Conservation (phyloP, 2,888 invertebrate species). For the Phragmatobia fuliginosa region DNA sequence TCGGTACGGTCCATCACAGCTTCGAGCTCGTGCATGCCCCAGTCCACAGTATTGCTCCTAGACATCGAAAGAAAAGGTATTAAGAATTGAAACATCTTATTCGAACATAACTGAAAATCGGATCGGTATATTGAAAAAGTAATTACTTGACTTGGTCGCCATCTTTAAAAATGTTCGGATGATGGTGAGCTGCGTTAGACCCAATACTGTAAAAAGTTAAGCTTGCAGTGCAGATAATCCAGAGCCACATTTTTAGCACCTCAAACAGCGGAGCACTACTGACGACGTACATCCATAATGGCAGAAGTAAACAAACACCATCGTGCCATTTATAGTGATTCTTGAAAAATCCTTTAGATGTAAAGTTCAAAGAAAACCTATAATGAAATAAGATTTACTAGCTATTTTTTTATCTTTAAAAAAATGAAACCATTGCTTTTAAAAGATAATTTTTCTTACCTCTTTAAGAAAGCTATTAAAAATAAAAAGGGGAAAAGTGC, state of each 20-base stretch:
- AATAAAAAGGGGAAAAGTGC: conserved; percentile 72
- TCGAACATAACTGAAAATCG: background rate
- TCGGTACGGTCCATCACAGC: conserved; percentile 91
- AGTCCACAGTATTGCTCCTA: conserved; percentile 87
- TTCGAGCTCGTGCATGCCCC: conserved; percentile 92
- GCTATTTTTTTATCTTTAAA: background rate
- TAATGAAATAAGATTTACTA: conserved; percentile 25
- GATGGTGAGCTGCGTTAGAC: conserved; percentile 93
- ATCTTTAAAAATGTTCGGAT: conserved; percentile 89
- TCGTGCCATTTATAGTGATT: conserved; percentile 74
- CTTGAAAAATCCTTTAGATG: conserved; percentile 63
- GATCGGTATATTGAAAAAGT: background rate
- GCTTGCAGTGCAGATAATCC: conserved; percentile 86
- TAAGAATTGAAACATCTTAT: background rate
- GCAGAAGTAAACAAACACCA: conserved; percentile 69
- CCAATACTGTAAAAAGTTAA: conserved; percentile 89
- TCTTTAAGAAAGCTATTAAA: conserved; percentile 68
- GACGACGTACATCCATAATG: conserved; percentile 75
- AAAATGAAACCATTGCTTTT: background rate
- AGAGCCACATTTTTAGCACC: conserved; percentile 84
- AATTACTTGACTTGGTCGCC: conserved; percentile 89
- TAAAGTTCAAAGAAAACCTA: conserved; percentile 63
- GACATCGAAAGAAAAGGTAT: conserved; percentile 33
- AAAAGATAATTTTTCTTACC: conserved; percentile 63
- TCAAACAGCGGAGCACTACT: conserved; percentile 65